phyloP scores from a whole-genome alignment of 2,888 invertebrate species.

The Diarsia dahlii region DNA sequence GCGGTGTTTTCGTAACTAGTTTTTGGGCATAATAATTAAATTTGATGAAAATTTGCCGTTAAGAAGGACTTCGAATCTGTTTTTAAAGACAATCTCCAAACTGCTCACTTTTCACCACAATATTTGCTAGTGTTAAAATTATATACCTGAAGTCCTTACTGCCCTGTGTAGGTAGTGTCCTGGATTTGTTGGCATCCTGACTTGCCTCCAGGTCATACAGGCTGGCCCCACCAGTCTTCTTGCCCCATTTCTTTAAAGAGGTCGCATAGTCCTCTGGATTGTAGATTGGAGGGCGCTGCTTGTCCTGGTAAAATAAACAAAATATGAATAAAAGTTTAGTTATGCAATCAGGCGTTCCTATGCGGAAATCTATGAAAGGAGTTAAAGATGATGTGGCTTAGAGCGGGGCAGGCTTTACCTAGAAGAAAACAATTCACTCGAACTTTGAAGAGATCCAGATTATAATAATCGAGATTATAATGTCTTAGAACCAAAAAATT shows the following conservation, averaged over 20 bases:
- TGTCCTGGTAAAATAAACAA: slow-evolving; percentile 90
- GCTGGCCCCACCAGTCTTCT: slow-evolving; percentile 89
- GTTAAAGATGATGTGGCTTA: too few relatives aligned
- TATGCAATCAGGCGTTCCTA: too few relatives aligned
- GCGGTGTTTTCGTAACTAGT: too few relatives aligned
- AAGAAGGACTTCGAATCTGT: too few relatives aligned
- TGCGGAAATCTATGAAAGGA: too few relatives aligned
- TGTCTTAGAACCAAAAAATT: too few relatives aligned
- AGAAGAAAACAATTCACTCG: background rate
- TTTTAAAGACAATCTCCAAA: background rate
- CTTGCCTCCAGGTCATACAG: slow-evolving; percentile 82
- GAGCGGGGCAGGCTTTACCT: too few relatives aligned
- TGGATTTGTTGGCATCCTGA: slow-evolving; percentile 81
- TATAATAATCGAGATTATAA: background rate
- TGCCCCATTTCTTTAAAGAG: slow-evolving; percentile 95
- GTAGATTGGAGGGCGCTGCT: slow-evolving; percentile 96
- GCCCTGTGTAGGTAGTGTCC: slow-evolving; percentile 83
- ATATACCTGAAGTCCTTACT: slow-evolving; percentile 87
- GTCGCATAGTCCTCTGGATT: slow-evolving; percentile 97
- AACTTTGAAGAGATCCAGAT: background rate
- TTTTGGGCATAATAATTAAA: too few relatives aligned
- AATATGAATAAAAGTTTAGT: background rate
- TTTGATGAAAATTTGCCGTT: too few relatives aligned
- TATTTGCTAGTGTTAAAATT: rapidly evolving
- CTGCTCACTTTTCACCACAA: background rate